Percentiles rank a stretch among this genome's conserved stretches.
These are phyloP conservation scores for Entomobrya multifasciata DNA, from an alignment of 2,888 invertebrate genomes.

Conservation along the genomic window DNA sequence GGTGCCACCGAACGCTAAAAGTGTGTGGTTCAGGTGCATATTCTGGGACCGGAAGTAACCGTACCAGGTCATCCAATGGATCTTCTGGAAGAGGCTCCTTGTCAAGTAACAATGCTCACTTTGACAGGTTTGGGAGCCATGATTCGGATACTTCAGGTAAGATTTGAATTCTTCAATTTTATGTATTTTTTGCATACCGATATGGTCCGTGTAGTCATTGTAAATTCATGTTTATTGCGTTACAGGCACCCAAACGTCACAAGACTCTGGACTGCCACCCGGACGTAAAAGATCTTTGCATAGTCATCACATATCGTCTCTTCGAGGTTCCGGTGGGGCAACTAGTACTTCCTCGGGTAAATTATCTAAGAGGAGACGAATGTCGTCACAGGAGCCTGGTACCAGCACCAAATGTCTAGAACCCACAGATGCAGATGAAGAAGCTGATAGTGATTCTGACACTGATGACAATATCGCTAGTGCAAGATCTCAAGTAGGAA, in stretches of 20 bases:
- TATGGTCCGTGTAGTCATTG: no score
- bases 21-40: conserved; percentile 42
- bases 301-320: not conserved
- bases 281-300: conserved; percentile 15
- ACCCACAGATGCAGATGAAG: not conserved
- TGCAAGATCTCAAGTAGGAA: not conserved
- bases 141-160: conserved; percentile 75
- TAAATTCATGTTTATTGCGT: no score
- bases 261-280: conserved; percentile 28
- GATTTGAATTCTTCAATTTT: not conserved
- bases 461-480: not conserved
- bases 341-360: not conserved
- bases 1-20: conserved; percentile 78
- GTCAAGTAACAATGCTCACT: conserved; percentile 21
- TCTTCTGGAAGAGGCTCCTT: conserved; percentile 70
- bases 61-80: conserved; percentile 55
- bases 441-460: not conserved
- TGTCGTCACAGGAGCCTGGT: not conserved
- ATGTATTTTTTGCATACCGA: no score
- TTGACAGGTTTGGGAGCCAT: conserved; percentile 10
- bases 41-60: conserved; percentile 5
- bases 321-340: not conserved
- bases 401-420: conserved; percentile 6
- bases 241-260: conserved; percentile 33
- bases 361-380: not conserved